A percentile compares a stretch with the other conserved stretches of the same genome.
These are phyloP conservation scores for Chamaea fasciata DNA, from an alignment of 2,113 vertebrate species.

Conservation along the genomic window DNA sequence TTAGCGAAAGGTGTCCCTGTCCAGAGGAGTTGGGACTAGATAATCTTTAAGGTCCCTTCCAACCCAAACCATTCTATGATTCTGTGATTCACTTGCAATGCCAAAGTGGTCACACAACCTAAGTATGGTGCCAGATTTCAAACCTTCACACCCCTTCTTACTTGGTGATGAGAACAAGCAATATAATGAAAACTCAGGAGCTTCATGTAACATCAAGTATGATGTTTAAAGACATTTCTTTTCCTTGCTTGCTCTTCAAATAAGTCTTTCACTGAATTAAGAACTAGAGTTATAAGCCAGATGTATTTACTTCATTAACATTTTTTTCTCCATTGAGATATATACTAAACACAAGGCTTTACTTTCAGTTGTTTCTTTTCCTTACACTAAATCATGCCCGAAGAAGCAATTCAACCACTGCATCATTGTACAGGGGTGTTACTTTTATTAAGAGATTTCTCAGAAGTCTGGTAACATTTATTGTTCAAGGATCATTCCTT, in stretches of 20 bases:
- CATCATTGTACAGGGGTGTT: background rate
- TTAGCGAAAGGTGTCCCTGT: background rate
- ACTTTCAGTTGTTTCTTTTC: background rate
- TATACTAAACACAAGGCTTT: rapidly evolving
- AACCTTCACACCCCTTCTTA: background rate
- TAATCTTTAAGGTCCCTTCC: background rate
- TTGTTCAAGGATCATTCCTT: background rate
- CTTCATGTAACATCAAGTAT: background rate
- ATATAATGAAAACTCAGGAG: background rate
- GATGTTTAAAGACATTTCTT: background rate
- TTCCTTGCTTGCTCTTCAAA: background rate
- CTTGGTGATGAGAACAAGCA: background rate
- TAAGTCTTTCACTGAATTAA: background rate
- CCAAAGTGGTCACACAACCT: background rate
- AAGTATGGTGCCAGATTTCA: background rate
- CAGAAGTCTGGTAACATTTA: background rate
- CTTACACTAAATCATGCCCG: background rate
- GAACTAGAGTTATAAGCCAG: background rate
- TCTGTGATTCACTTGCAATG: background rate
- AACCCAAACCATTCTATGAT: background rate
- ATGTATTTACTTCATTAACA: background rate
- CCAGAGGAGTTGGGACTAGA: background rate
- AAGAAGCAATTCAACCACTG: background rate
- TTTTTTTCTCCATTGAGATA: background rate
- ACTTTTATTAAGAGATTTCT: background rate